Evolutionary conservation across 1,140 invertebrate genomes (phyloP).

Genomic region (Trinorchestia longiramus): DNA sequence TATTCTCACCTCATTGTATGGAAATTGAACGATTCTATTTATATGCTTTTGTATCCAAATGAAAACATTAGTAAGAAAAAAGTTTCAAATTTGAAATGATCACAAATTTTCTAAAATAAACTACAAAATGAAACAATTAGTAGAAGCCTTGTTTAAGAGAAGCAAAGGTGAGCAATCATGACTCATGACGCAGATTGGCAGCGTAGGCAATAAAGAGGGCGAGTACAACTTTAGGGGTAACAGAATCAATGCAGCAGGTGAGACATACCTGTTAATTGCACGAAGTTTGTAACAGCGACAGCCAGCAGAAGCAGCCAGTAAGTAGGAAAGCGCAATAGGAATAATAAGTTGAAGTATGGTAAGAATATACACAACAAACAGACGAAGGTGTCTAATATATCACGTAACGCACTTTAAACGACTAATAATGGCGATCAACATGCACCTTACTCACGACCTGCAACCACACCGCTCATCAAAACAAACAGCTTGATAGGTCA

Average conservation of each 20-base stretch:
- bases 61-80: too few relatives aligned
- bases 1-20: too few relatives aligned
- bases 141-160: too few relatives aligned
- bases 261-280: slow-evolving; percentile 6
- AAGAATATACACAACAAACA: background rate
- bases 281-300: background rate
- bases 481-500: background rate
- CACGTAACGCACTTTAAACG: background rate
- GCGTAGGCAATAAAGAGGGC: background rate
- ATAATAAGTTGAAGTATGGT: background rate
- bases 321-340: background rate
- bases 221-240: background rate
- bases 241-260: background rate
- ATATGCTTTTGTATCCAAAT: too few relatives aligned
- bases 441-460: slow-evolving; percentile 5
- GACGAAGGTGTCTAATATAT: background rate
- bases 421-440: background rate
- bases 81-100: too few relatives aligned
- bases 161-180: background rate
- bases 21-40: too few relatives aligned
- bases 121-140: background rate
- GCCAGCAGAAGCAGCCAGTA: background rate
- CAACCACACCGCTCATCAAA: background rate
- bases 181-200: background rate
- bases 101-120: too few relatives aligned